Conservation (phyloP, 1,140 invertebrate genomes). For the Neotoxoptera formosana region DNA sequence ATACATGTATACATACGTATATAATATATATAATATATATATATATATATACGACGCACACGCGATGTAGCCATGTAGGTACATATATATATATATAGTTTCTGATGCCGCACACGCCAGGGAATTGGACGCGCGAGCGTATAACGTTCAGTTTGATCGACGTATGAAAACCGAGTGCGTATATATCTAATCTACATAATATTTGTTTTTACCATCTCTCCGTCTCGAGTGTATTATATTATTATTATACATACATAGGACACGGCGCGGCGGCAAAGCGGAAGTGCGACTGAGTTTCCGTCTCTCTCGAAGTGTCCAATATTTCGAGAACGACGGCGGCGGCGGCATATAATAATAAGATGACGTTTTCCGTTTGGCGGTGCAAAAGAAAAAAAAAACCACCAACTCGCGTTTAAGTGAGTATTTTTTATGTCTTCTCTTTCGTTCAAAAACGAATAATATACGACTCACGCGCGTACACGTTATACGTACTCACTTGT, state of each 20-base stretch:
- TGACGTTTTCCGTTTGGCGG: neutral
- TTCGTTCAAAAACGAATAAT: neutral
- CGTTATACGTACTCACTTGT: neutral
- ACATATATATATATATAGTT: no score
- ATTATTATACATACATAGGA: no score
- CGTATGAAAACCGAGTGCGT: constrained; percentile 35
- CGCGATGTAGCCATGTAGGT: no score
- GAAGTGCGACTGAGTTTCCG: neutral
- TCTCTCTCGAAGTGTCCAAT: constrained; percentile 4
- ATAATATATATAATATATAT: neutral
- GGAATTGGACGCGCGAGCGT: constrained; percentile 2
- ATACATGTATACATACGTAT: neutral
- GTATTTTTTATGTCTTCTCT: neutral
- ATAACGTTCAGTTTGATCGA: constrained; percentile 43
- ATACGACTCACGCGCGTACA: neutral
- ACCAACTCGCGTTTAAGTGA: neutral
- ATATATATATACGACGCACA: no score
- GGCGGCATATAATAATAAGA: neutral
- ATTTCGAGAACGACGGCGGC: neutral
- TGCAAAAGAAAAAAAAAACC: neutral
- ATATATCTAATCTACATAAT: constrained; percentile 50
- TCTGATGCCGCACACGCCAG: neutral
- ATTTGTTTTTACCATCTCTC: constrained; percentile 39
- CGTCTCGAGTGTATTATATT: neutral
- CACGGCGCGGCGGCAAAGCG: neutral